phyloP scores from a whole-genome alignment of 2,113 vertebrate genomes.

The Carettochelys insculpta region DNA sequence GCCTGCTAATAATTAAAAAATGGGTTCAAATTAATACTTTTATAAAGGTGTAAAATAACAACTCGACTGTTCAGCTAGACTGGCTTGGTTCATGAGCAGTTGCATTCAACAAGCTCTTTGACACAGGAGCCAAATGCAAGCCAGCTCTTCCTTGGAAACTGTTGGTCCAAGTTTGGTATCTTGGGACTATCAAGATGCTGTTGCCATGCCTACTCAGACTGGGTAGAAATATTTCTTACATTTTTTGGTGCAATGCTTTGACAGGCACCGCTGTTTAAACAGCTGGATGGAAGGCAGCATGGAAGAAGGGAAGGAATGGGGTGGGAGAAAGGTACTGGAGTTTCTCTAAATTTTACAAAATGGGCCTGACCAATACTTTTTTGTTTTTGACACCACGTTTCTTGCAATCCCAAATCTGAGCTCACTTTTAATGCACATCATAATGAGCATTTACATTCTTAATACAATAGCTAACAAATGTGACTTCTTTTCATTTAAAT shows the following conservation, averaged over 20 bases:
- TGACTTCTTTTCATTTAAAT: fast-evolving
- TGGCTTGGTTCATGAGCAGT: conserved; percentile 11
- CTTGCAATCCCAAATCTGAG: conserved; percentile 3
- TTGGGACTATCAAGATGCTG: conserved; percentile 17
- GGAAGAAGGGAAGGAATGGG: conserved; percentile 29
- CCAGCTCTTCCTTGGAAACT: background rate
- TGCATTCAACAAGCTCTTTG: background rate
- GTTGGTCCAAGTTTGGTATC: conserved; percentile 7
- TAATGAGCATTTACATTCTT: background rate
- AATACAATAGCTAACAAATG: background rate
- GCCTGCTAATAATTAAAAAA: background rate
- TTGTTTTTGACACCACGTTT: background rate
- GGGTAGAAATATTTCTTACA: background rate
- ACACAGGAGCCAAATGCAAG: background rate
- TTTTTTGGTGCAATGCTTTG: conserved; percentile 42
- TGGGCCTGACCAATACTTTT: conserved; percentile 13
- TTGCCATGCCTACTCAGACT: background rate
- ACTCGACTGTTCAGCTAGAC: background rate
- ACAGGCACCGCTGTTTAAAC: background rate
- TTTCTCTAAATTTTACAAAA: conserved; percentile 52
- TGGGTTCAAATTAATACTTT: background rate
- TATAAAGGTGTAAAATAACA: conserved; percentile 21
- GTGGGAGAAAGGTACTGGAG: conserved; percentile 16
- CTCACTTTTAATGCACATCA: background rate
- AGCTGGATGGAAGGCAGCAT: background rate